These are phyloP conservation scores for Papilio demoleus DNA, from an alignment of 2,888 invertebrate species.

Conservation along the genomic window DNA sequence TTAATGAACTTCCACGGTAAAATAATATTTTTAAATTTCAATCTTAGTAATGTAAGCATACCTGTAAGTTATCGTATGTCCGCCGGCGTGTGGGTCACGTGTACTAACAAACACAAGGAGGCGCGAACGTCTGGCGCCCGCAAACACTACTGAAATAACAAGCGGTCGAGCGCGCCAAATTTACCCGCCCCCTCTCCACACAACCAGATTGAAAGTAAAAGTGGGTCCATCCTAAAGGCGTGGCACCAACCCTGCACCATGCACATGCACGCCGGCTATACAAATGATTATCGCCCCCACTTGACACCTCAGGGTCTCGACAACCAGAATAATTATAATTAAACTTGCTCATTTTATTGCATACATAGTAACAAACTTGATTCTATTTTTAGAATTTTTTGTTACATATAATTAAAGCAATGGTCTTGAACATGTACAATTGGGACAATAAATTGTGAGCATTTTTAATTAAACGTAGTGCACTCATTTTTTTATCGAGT, in stretches of 20 bases:
- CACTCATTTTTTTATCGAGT: neutral
- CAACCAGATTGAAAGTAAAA: constrained; percentile 75
- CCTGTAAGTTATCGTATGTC: constrained; percentile 40
- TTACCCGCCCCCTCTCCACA: constrained; percentile 48
- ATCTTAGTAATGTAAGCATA: constrained; percentile 18
- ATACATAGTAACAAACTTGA: neutral
- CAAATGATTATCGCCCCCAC: neutral
- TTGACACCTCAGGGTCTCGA: constrained; percentile 25
- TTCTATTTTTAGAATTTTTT: neutral
- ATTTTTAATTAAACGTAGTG: neutral
- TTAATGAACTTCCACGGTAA: neutral
- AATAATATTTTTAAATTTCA: neutral
- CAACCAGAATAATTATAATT: constrained; percentile 1
- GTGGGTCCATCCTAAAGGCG: constrained; percentile 75
- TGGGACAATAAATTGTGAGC: neutral
- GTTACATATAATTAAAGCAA: neutral
- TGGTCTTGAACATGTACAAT: neutral
- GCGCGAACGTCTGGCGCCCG: constrained; percentile 60
- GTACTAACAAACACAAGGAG: constrained; percentile 53
- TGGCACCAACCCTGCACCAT: constrained; percentile 64
- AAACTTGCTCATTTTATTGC: neutral
- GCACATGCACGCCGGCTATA: neutral
- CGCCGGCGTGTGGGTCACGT: constrained; percentile 53
- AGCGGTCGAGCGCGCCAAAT: constrained; percentile 45
- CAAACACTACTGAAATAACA: constrained; percentile 53